Evolutionary conservation across 2,888 invertebrate species (phyloP), one percentile per base, ranked within the genome.

Genomic region (Tiphia femorata): DNA sequence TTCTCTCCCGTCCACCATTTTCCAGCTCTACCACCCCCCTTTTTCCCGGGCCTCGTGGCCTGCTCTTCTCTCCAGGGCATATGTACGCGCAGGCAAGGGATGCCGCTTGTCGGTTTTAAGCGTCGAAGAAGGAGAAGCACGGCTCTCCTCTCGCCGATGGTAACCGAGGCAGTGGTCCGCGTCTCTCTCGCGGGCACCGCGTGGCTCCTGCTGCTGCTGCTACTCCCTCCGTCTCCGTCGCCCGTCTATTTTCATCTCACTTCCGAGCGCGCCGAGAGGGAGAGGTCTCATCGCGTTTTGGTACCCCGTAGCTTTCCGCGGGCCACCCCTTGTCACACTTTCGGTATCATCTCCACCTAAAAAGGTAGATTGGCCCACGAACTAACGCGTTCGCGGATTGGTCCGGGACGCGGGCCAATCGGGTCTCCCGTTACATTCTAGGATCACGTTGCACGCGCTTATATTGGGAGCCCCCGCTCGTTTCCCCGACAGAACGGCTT

Each of bases 401-500:
- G 88, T 52, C 67, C 64, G 62, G 41, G 21, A 1, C 47, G 10
- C 29, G 67, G 65, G 53, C 88, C 87, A 88, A 88, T 87, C 76
- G 51, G 16, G 10, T 41, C 27, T 49, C 74, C 67, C 81, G 84
- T 86, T 85, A 84, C 83, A 86, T 81, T 75, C 82, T 84, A 86
- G 91, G 90, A 90, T 92, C 91, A 89, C 89, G 88, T 92, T 91
- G 89, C 92, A 87, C 85, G 86, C 86, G 91, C 91, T 92, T 92
- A 92, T 91, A 92, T 91, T 88, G 87, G 87, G 87, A 86, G 86
- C 84, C 84, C 84, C 86, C 87, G 86, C 87, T 88, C 87, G 88
- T 88, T 88, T 88, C 88, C 89, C 90, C 91, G 91, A 92, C 95
- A 95, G 95, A 95, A 94, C 94, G 94, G 94, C 95, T 94, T 93